Percentiles rank a stretch among this genome's conserved stretches.
phyloP scores from a whole-genome alignment of 2,888 invertebrate genomes.

The Drosophila tripunctata region DNA sequence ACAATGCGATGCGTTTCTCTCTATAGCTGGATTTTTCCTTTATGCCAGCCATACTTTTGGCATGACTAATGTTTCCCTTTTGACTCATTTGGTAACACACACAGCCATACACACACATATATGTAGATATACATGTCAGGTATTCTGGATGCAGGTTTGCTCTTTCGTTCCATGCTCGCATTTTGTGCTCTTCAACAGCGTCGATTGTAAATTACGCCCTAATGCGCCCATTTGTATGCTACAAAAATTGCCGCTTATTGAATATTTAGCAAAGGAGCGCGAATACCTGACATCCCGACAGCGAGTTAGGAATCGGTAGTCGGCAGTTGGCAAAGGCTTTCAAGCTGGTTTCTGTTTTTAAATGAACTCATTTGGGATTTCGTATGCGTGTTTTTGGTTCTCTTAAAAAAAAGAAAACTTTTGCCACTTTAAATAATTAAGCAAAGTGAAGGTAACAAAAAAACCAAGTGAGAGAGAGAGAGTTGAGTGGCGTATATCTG shows the following conservation, averaged over 20 bases:
- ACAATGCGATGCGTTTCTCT: conserved; percentile 1
- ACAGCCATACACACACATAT: conserved; percentile 28
- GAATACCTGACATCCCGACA: conserved; percentile 39
- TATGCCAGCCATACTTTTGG: conserved; percentile 33
- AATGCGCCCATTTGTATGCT: conserved; percentile 81
- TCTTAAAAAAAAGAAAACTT: conserved; percentile 30
- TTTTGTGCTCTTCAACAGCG: conserved; percentile 42
- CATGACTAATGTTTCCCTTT: conserved; percentile 79
- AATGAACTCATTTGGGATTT: conserved; percentile 79
- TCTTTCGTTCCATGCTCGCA: conserved; percentile 31
- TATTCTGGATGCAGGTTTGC: conserved; percentile 51
- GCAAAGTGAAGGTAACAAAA: conserved; percentile 12
- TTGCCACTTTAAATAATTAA: conserved; percentile 78
- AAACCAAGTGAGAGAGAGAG: too few relatives aligned
- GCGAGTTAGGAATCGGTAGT: too few relatives aligned
- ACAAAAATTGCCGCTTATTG: conserved; percentile 80
- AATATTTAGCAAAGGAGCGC: conserved; percentile 71
- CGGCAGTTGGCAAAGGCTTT: background rate
- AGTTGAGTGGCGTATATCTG: conserved; percentile 8
- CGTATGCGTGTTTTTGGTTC: conserved; percentile 60
- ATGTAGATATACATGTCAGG: conserved; percentile 12
- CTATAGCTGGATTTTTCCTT: conserved; percentile 23
- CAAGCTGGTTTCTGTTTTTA: conserved; percentile 38
- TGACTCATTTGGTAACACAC: conserved; percentile 72
- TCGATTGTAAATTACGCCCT: conserved; percentile 77